These are phyloP conservation scores for Micoletzkya japonica DNA, from an alignment of 2,888 invertebrate species.

Conservation along the genomic window DNA sequence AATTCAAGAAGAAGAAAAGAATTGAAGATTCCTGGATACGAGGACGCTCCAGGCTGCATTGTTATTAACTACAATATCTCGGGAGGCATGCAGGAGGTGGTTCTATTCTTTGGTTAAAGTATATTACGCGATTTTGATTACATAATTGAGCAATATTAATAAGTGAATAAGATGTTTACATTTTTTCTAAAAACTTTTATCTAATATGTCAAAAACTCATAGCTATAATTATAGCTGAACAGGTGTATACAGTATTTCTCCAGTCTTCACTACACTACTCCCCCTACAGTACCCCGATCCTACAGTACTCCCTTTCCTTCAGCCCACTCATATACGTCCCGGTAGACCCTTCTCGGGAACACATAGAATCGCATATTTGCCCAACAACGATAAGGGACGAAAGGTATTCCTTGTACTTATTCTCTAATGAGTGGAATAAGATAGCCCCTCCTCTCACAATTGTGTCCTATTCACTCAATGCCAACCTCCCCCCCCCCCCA, in stretches of 20 bases:
- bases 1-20: too few species aligned
- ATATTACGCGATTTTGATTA: too few species aligned
- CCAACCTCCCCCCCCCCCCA: not conserved
- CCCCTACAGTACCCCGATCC: not conserved
- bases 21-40: conserved; percentile 38
- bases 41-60: conserved; percentile 39
- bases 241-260: not conserved
- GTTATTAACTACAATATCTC: conserved; percentile 38
- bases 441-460: too few species aligned
- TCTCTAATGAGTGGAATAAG: not conserved
- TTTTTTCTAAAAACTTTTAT: not conserved
- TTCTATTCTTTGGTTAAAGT: not conserved
- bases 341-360: conserved; percentile 46
- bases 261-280: not conserved
- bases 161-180: not conserved
- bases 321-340: conserved; percentile 46
- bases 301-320: conserved; percentile 13
- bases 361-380: conserved; percentile 44
- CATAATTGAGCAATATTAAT: not conserved
- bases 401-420: conserved; percentile 46
- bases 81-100: conserved; percentile 40
- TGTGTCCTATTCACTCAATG: too few species aligned
- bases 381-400: conserved; percentile 45
- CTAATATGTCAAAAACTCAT: not conserved
- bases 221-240: too few species aligned